Evolutionary conservation across 2,888 invertebrate genomes (phyloP).

Genomic region (Tinea semifulvella): DNA sequence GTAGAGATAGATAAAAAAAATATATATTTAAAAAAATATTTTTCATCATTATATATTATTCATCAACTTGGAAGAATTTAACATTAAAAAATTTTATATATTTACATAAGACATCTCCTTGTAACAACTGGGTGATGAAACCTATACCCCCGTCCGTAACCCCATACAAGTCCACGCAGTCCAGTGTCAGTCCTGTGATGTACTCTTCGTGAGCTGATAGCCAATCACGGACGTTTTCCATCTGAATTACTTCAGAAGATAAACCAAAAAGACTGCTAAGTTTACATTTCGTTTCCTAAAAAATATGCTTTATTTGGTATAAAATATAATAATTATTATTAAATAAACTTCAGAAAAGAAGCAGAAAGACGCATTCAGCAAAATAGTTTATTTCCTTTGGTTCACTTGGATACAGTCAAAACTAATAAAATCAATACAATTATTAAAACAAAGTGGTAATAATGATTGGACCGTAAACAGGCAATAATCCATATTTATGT

Average conservation of each 20-base stretch:
- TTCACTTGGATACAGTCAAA: not conserved
- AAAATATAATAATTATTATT: too few species aligned
- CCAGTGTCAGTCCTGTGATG: not conserved
- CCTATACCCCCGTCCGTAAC: not conserved
- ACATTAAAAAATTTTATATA: too few species aligned
- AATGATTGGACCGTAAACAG: too few species aligned
- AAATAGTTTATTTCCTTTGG: not conserved
- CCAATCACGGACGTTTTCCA: conserved; percentile 13
- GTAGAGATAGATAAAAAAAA: too few species aligned
- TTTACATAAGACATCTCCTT: too few species aligned
- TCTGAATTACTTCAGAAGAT: conserved; percentile 11
- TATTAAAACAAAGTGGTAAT: too few species aligned
- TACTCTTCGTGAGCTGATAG: not conserved
- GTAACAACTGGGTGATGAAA: conserved; percentile 1
- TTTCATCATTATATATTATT: too few species aligned
- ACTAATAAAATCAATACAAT: too few species aligned
- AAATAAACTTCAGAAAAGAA: not conserved
- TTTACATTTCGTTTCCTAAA: not conserved
- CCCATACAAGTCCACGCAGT: not conserved
- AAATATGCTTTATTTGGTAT: not conserved
- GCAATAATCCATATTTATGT: too few species aligned
- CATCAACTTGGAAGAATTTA: too few species aligned
- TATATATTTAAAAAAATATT: too few species aligned
- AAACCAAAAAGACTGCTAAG: not conserved
- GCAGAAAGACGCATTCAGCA: not conserved